These are phyloP conservation scores for Acleris holmiana DNA, from an alignment of 2,888 invertebrate species.

Conservation along the genomic window DNA sequence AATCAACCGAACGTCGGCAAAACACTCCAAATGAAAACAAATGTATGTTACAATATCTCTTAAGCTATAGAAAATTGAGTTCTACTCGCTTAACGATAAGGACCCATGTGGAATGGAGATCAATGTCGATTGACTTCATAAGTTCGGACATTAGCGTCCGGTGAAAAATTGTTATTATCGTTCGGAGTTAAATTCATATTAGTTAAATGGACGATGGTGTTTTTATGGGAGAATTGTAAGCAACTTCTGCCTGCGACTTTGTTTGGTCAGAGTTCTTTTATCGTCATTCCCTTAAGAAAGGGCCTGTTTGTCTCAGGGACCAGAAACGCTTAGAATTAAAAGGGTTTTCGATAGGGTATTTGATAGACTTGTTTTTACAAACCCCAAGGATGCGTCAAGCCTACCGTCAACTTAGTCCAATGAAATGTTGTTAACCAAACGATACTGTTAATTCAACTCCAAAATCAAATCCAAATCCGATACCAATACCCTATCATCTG, in stretches of 20 bases:
- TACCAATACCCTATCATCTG: too few relatives aligned
- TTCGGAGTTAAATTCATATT: conserved; percentile 24
- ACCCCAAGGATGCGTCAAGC: too few relatives aligned
- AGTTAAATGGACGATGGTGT: conserved; percentile 7
- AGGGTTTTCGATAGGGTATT: too few relatives aligned
- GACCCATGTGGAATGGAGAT: background rate
- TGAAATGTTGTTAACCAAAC: too few relatives aligned
- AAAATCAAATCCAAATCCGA: too few relatives aligned
- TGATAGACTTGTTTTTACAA: too few relatives aligned
- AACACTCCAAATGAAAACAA: conserved; percentile 28
- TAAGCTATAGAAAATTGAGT: background rate
- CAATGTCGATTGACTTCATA: background rate
- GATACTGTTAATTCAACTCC: too few relatives aligned
- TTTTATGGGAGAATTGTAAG: background rate
- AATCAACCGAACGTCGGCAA: conserved; percentile 17
- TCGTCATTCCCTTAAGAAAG: too few relatives aligned
- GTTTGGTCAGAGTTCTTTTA: too few relatives aligned
- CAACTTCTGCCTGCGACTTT: background rate
- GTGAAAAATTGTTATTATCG: conserved; percentile 27
- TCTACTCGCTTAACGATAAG: background rate
- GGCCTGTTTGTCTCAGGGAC: too few relatives aligned
- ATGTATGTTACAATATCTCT: conserved; percentile 10
- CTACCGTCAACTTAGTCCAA: too few relatives aligned
- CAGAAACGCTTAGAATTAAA: too few relatives aligned
- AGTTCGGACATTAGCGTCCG: conserved; percentile 16